Evolutionary conservation across 2,888 invertebrate genomes (phyloP).

Genomic region (Dasysyrphus tricinctus): DNA sequence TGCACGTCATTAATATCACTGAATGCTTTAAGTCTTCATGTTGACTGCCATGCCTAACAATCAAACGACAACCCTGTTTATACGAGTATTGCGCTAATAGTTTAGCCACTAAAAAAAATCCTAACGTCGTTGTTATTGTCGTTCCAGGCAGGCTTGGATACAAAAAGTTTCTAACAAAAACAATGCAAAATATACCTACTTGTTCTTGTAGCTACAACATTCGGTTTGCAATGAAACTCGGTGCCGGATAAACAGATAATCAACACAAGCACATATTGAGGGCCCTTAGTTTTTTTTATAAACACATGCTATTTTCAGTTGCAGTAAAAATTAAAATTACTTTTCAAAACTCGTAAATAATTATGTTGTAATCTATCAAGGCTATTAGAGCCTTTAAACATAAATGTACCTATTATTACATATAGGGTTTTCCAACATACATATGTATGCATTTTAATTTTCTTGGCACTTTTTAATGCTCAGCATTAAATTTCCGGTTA

Average conservation of each 20-base stretch:
- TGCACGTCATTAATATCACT: conserved; percentile 35
- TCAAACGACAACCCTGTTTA: conserved; percentile 46
- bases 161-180: conserved; percentile 37
- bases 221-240: conserved; percentile 27
- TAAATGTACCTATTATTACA: too few species aligned
- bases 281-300: not conserved
- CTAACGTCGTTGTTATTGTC: conserved; percentile 28
- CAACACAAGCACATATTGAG: not conserved
- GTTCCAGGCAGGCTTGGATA: conserved; percentile 11
- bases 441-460: too few species aligned
- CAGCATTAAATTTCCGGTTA: too few species aligned
- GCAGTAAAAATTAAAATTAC: too few species aligned
- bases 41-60: conserved; percentile 64
- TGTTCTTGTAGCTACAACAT: not conserved
- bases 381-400: too few species aligned
- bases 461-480: too few species aligned
- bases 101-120: conserved; percentile 27
- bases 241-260: not conserved
- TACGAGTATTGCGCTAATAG: conserved; percentile 38
- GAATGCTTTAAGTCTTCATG: conserved; percentile 34
- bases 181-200: conserved; percentile 22
- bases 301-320: not conserved
- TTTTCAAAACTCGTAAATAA: too few species aligned
- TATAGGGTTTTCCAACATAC: too few species aligned
- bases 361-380: too few species aligned